A percentile compares a stretch with the other conserved stretches of the same genome.
These are phyloP conservation scores for Neodon shergylaensis DNA, from an alignment of 2,113 vertebrate genomes.

Conservation along the genomic window DNA sequence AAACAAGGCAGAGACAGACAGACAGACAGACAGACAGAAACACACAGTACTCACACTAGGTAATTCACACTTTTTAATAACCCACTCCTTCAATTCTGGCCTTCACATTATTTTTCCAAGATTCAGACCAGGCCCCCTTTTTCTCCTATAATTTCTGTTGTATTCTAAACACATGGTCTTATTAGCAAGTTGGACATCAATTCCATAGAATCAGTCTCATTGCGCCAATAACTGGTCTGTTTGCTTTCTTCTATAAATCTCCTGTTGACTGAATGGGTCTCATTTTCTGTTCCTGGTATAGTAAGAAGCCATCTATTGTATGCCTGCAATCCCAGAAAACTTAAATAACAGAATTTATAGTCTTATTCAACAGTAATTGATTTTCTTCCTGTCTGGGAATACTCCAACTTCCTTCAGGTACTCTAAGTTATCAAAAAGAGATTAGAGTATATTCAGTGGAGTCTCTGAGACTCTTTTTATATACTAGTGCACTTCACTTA, in stretches of 20 bases:
- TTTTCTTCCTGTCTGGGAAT: slow-evolving; percentile 70
- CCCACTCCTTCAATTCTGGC: neutral
- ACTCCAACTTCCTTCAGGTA: slow-evolving; percentile 64
- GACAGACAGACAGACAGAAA: neutral
- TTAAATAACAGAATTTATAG: slow-evolving; percentile 72
- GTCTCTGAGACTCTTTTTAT: slow-evolving; percentile 45
- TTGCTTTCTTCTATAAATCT: neutral
- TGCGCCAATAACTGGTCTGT: neutral
- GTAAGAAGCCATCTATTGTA: slow-evolving; percentile 63
- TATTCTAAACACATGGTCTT: neutral
- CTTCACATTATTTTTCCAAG: neutral
- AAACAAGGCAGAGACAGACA: neutral
- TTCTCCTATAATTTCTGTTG: neutral
- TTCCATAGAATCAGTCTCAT: neutral
- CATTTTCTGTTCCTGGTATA: slow-evolving; percentile 49
- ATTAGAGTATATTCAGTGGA: slow-evolving; percentile 70
- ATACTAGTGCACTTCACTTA: slow-evolving; percentile 60
- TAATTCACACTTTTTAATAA: neutral
- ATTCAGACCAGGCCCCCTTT: neutral
- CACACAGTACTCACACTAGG: neutral
- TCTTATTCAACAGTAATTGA: slow-evolving; percentile 67
- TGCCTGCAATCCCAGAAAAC: slow-evolving; percentile 62
- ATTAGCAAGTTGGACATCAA: neutral
- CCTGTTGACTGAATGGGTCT: neutral
- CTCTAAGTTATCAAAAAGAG: slow-evolving; percentile 69